phyloP scores from a whole-genome alignment of 2,797 vertebrate genomes.

The Clarias platycephalus region DNA sequence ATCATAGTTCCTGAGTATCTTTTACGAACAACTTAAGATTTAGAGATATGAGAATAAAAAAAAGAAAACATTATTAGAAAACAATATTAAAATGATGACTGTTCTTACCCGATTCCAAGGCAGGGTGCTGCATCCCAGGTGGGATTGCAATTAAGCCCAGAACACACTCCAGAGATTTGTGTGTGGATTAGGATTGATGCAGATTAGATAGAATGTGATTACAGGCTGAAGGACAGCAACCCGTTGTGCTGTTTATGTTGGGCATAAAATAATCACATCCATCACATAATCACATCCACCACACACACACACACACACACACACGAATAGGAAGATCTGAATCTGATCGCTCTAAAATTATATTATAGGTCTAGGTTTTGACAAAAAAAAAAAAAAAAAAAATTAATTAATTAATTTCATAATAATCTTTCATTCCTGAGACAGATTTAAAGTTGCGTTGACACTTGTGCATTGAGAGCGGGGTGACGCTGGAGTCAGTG shows the following conservation, averaged over 20 bases:
- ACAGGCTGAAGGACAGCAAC: slow-evolving; percentile 65
- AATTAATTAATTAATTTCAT: background rate
- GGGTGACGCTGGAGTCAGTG: too few relatives aligned
- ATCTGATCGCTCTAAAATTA: too few relatives aligned
- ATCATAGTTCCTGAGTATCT: background rate
- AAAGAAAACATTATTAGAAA: background rate
- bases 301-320: too few relatives aligned
- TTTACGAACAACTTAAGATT: background rate
- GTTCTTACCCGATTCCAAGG: slow-evolving; percentile 70
- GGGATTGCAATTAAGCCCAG: slow-evolving; percentile 45
- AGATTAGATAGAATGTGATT: slow-evolving; percentile 73
- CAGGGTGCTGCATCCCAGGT: slow-evolving; percentile 65
- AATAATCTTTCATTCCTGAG: background rate
- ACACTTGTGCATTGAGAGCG: background rate
- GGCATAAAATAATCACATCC: too few relatives aligned
- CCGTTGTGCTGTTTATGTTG: background rate
- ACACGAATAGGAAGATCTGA: too few relatives aligned
- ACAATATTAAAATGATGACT: background rate
- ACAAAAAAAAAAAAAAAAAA: too few relatives aligned
- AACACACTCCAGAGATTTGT: slow-evolving; percentile 62
- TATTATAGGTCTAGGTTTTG: too few relatives aligned
- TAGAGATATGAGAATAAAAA: background rate
- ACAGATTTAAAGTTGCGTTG: background rate
- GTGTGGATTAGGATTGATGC: slow-evolving; percentile 62
- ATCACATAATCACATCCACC: too few relatives aligned